These are phyloP conservation scores for Scolopax rusticola DNA, from an alignment of 2,797 vertebrate species.

Conservation along the genomic window DNA sequence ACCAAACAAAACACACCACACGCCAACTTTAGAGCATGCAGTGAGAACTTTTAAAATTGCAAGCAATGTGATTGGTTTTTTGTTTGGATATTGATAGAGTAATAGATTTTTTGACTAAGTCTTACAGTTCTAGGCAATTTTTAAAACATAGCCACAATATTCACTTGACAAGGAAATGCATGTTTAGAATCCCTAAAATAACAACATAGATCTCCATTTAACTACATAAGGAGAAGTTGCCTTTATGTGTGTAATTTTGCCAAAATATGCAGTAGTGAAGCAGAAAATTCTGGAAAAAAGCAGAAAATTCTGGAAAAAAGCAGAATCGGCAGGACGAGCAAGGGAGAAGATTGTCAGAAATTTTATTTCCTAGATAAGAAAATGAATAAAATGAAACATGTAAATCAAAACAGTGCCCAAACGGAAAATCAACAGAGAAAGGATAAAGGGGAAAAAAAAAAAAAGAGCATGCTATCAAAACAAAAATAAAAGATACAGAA, in stretches of 20 bases:
- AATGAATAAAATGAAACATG: not conserved
- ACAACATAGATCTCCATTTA: not conserved
- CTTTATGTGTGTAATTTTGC: not conserved
- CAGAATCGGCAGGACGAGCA: not conserved
- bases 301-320: not conserved
- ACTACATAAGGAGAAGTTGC: not conserved
- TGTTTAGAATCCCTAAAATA: not conserved
- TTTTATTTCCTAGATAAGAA: not conserved
- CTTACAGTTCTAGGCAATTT: not conserved
- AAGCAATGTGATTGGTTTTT: not conserved
- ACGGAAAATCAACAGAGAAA: not conserved
- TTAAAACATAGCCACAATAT: not conserved
- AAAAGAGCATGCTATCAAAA: not conserved
- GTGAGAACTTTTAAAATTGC: not conserved
- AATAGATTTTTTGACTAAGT: not conserved
- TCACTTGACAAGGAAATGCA: not conserved
- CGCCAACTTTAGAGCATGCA: not conserved
- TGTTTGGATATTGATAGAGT: not conserved
- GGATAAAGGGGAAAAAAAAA: fast-evolving
- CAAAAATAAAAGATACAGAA: not conserved
- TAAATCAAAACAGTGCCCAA: not conserved
- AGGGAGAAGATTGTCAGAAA: not conserved
- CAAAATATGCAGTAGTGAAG: not conserved
- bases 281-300: not conserved
- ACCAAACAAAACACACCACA: not conserved